Evolutionary conservation across 1,140 invertebrate genomes (phyloP).

Genomic region (Bombus soroeensis): DNA sequence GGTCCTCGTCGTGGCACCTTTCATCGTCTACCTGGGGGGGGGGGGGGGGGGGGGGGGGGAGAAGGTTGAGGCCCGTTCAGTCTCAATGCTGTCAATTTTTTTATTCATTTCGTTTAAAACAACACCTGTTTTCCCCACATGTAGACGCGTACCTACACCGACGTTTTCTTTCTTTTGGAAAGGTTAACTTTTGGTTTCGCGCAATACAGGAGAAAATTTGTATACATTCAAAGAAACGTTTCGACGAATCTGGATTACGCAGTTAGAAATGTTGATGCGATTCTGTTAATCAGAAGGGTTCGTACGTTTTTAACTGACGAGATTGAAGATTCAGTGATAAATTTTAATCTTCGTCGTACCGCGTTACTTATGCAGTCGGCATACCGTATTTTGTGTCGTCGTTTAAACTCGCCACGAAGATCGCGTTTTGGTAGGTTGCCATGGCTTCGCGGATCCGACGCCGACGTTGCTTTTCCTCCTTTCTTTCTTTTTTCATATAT

Average conservation of each 20-base stretch:
- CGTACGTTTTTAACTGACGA: background rate
- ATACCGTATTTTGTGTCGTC: background rate
- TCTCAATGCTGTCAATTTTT: conserved; percentile 46
- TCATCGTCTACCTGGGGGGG: background rate
- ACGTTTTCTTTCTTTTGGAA: background rate
- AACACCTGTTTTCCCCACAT: conserved; percentile 7
- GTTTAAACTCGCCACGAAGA: conserved; percentile 27
- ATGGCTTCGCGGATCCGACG: conserved; percentile 26
- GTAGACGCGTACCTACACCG: background rate
- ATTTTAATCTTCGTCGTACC: background rate
- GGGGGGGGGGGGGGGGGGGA: no score
- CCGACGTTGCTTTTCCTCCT: background rate
- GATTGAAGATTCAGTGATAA: conserved; percentile 9
- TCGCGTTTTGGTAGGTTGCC: conserved; percentile 43
- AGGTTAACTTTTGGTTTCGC: background rate
- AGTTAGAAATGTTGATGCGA: no score
- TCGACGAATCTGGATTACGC: background rate
- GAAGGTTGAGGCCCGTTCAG: conserved; percentile 51
- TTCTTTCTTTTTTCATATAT: conserved; percentile 10
- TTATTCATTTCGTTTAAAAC: conserved; percentile 42
- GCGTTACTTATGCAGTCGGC: background rate
- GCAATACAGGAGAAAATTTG: background rate
- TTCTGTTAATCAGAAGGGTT: background rate
- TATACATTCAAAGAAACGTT: background rate
- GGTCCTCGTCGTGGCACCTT: conserved; percentile 1